A percentile compares a stretch with the other conserved stretches of the same genome.
Conservation (phyloP, 1,140 invertebrate species). For the Hydropsyche tenuis region DNA sequence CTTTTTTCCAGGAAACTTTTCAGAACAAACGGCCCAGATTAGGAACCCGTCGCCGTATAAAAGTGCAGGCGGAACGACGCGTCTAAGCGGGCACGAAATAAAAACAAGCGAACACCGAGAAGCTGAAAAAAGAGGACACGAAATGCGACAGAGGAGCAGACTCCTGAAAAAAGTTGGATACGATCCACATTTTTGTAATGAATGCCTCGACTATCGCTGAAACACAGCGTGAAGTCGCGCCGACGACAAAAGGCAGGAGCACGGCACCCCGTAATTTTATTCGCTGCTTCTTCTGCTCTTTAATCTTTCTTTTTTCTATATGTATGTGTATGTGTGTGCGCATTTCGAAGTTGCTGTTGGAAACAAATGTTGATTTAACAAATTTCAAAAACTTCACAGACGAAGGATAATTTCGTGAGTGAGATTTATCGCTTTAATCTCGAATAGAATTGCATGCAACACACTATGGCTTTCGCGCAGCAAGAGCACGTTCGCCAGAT, state of each 20-base stretch:
- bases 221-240: constrained; percentile 12
- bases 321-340: background rate
- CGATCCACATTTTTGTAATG: constrained; percentile 46
- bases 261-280: constrained; percentile 27
- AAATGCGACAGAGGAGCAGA: background rate
- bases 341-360: background rate
- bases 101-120: background rate
- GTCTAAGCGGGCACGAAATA: background rate
- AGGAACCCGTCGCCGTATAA: constrained; percentile 3
- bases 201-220: constrained; percentile 39
- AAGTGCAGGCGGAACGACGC: constrained; percentile 13
- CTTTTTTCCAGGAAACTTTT: constrained; percentile 1
- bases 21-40: constrained; percentile 5
- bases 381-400: constrained; percentile 29
- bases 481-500: too few species aligned
- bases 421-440: constrained; percentile 32
- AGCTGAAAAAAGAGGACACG: background rate
- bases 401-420: constrained; percentile 13
- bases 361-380: constrained; percentile 28
- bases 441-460: background rate
- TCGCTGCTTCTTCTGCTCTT: background rate
- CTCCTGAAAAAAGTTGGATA: constrained; percentile 36
- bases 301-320: background rate
- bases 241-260: constrained; percentile 5
- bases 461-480: background rate